A percentile compares a stretch with the other conserved stretches of the same genome.
Conservation (phyloP, 2,113 vertebrate genomes). For the Toxotes chatareus region DNA sequence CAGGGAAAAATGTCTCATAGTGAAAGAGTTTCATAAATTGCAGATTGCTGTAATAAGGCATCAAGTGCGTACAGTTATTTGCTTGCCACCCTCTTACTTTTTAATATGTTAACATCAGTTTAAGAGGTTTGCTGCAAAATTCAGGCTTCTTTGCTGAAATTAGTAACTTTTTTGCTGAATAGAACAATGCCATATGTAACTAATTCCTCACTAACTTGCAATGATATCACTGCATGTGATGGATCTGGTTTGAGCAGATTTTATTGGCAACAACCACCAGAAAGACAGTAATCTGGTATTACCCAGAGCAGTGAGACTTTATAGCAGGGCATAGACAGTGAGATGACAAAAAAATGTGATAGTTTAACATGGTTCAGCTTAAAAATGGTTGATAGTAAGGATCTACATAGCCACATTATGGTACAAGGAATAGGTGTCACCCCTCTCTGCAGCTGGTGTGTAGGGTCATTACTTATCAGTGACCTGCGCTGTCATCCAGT, state of each 20-base stretch:
- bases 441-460: slow-evolving; percentile 54
- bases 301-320: too few relatives aligned
- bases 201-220: too few relatives aligned
- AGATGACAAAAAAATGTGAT: too few relatives aligned
- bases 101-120: background rate
- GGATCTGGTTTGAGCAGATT: too few relatives aligned
- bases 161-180: background rate
- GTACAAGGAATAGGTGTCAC: slow-evolving; percentile 32
- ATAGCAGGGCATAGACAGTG: too few relatives aligned
- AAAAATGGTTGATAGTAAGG: background rate
- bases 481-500: slow-evolving; percentile 63
- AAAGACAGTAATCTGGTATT: too few relatives aligned
- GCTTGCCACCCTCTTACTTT: background rate
- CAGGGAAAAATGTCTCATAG: background rate
- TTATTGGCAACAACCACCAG: too few relatives aligned
- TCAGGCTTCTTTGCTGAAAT: background rate
- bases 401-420: slow-evolving; percentile 12
- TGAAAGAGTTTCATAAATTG: background rate
- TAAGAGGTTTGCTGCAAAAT: background rate
- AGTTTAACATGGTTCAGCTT: too few relatives aligned
- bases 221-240: too few relatives aligned
- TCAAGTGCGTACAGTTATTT: background rate
- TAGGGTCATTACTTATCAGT: slow-evolving; percentile 65
- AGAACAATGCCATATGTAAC: too few relatives aligned
- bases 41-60: background rate